Evolutionary conservation across 2,113 vertebrate species (phyloP).

Genomic region (Microtus montanus): DNA sequence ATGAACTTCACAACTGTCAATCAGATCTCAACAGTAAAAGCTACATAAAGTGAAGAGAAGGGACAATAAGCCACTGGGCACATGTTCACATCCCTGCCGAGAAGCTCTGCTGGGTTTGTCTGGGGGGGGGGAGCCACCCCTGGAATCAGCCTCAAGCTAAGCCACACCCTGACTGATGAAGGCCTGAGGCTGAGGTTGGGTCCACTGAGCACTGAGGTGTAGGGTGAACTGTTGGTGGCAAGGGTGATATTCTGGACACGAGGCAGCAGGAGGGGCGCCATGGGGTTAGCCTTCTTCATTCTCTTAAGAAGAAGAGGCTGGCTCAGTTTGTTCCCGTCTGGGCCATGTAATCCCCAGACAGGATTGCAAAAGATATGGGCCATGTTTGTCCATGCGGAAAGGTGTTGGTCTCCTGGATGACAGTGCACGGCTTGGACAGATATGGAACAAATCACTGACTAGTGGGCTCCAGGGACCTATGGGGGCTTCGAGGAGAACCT

Average conservation of each 20-base stretch:
- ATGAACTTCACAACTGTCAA: rapidly evolving
- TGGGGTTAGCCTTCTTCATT: background rate
- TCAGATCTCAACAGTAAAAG: background rate
- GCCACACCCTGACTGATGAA: rapidly evolving
- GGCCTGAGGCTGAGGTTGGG: rapidly evolving
- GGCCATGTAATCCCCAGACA: background rate
- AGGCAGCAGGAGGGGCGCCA: no score
- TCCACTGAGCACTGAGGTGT: rapidly evolving
- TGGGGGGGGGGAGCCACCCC: rapidly evolving
- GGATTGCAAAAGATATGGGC: rapidly evolving
- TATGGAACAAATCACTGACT: no score
- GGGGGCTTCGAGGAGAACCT: background rate
- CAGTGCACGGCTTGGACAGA: rapidly evolving
- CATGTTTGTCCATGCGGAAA: background rate
- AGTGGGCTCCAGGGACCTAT: background rate
- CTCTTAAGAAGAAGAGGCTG: background rate
- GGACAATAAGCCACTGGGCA: rapidly evolving
- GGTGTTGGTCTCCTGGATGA: background rate
- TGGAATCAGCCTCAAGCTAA: background rate
- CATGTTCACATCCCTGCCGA: rapidly evolving
- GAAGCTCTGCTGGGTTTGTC: background rate
- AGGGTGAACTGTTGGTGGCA: background rate
- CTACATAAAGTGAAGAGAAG: background rate
- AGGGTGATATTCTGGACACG: rapidly evolving
- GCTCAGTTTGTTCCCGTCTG: no score